Base-by-base conservation (phyloP, 1,140 invertebrate genomes). In the Zaprionus camerounensis region DNA sequence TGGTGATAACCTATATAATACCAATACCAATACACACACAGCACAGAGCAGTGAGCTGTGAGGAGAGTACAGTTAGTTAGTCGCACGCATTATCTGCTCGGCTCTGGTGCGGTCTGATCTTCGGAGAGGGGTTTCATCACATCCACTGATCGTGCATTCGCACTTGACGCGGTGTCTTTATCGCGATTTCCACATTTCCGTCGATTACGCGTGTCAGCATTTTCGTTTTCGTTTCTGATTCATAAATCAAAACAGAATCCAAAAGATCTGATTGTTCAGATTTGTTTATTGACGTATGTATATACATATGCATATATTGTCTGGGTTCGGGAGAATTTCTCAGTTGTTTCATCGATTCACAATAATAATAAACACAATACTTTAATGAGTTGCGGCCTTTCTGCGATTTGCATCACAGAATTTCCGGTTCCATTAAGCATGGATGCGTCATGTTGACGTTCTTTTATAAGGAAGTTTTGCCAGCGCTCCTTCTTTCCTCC, bases 1-100 rank as follows among this genome's bases (percentile, higher is more conserved):
- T 72, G 46, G 75, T 81, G 84, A 87, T 87, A 87, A 87, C 84
- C 84, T 87, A 87, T 76, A 81, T 87, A 68, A 66, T 77, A 82
- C 36, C 38, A 53, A 22, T 22, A 51, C 53, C 38, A 53, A 20
- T 22, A 51, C 53, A 70, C 70, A 49, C 46, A 55, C 12, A 22
- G 31, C 26, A 20, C 46, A 55, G n/a, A 22, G 31, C 26, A 12
- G 15, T 28, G 53, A 15, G 24, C n/a, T 12, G 38, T 15, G 38
- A n/a, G 15, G 38, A 34, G 46, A 57, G 38, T 26, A 74, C 70
- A 77, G 73, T 77, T 69, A 78, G 78, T 88, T 87, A 88, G 83
- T 83, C 63, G 70, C 65, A 58, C 56, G 71, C 78, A 78, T 76
- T 85, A 80, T 82, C 82, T 77, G 44, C 13, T 34, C 31, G n/a